These are phyloP conservation scores for Tolmerus cingulatus DNA, from an alignment of 2,888 invertebrate species.

Conservation along the genomic window DNA sequence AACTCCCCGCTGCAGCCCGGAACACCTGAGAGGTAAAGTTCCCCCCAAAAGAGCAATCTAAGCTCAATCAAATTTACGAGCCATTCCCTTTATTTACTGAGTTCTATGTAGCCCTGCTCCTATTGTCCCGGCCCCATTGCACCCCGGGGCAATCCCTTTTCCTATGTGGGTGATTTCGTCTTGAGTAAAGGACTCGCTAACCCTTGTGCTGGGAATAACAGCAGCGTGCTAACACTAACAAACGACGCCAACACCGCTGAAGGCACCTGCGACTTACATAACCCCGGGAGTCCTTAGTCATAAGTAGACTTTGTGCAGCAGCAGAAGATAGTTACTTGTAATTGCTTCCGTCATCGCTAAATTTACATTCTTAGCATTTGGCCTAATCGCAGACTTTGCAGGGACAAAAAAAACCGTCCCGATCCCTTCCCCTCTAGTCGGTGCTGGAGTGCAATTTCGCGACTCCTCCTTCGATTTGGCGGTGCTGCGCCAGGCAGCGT, in stretches of 20 bases:
- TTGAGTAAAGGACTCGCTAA: not conserved
- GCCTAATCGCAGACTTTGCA: not conserved
- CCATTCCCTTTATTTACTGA: not conserved
- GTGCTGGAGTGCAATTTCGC: not conserved
- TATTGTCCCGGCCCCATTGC: not conserved
- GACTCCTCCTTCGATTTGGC: not conserved
- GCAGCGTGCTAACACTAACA: not conserved
- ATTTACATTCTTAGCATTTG: not conserved
- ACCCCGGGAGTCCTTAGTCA: not conserved
- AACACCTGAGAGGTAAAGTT: slow-evolving; percentile 43
- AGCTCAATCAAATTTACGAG: not conserved
- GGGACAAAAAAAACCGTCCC: not conserved
- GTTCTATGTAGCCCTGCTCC: not conserved
- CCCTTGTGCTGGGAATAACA: not conserved
- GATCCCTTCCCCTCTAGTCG: not conserved
- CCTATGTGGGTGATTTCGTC: not conserved
- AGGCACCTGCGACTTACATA: not conserved
- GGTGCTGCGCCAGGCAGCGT: not conserved
- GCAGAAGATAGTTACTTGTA: not conserved
- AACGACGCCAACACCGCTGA: not conserved
- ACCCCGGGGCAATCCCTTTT: not conserved
- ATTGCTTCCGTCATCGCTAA: not conserved
- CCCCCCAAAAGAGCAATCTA: not conserved
- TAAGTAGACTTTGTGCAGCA: not conserved
- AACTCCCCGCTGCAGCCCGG: slow-evolving; percentile 40